Conservation (phyloP, 2,113 vertebrate species). For the Tupaia tana region DNA sequence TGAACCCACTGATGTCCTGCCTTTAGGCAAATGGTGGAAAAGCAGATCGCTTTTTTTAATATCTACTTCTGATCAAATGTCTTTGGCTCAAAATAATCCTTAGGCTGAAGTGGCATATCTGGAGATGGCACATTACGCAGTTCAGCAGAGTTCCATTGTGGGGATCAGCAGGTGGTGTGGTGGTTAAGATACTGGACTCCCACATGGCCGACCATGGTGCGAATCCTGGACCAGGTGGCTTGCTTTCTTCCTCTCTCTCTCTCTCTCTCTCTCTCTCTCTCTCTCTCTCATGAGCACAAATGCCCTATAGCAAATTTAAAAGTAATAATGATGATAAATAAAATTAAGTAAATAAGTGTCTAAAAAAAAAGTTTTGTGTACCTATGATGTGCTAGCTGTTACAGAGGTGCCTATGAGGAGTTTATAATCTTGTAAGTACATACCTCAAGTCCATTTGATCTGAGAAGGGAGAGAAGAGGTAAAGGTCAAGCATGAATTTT, state of each 20-base stretch:
- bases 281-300: no score
- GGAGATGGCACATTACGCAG: background rate
- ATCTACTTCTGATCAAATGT: background rate
- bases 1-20: background rate
- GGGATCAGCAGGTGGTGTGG: no score
- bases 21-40: background rate
- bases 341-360: no score
- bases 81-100: background rate
- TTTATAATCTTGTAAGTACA: background rate
- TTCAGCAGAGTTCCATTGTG: background rate
- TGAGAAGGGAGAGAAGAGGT: background rate
- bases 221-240: no score
- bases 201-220: no score
- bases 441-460: background rate
- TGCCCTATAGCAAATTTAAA: no score
- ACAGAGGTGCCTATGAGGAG: background rate
- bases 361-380: background rate
- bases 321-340: no score
- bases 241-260: no score
- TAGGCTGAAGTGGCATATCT: background rate
- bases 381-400: background rate
- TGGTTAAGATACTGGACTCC: no score
- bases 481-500: constrained; percentile 23
- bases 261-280: no score
- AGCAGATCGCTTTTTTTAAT: background rate